phyloP scores from a whole-genome alignment of 1,140 invertebrate genomes.

The Bombus huntii region DNA sequence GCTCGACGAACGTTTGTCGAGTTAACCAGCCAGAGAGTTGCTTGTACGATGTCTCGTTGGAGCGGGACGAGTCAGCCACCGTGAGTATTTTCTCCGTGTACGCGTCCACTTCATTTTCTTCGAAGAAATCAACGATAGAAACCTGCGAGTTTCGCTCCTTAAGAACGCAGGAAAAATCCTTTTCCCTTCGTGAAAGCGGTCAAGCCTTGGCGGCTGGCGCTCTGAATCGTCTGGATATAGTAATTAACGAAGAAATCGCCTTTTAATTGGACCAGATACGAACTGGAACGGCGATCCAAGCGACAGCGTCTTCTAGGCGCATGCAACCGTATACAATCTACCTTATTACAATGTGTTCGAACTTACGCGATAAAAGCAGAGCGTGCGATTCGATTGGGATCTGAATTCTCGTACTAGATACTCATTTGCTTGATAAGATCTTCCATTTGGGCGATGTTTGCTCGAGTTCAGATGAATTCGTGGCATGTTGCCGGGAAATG shows the following conservation, averaged over 20 bases:
- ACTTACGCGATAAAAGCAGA: constrained; percentile 11
- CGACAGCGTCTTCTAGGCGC: constrained; percentile 1
- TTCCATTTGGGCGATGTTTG: constrained; percentile 13
- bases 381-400: constrained; percentile 15
- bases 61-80: background rate
- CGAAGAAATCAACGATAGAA: constrained; percentile 12
- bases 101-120: background rate
- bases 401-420: background rate
- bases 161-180: constrained; percentile 23
- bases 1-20: constrained; percentile 20
- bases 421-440: constrained; percentile 42
- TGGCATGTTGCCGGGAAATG: constrained; percentile 17
- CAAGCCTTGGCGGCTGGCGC: constrained; percentile 10
- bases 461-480: constrained; percentile 23
- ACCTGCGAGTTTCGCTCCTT: constrained; percentile 41
- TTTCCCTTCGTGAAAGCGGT: constrained; percentile 32
- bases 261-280: constrained; percentile 27
- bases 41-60: background rate
- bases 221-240: background rate
- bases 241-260: constrained; percentile 20
- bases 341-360: background rate
- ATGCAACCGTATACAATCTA: constrained; percentile 8
- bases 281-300: constrained; percentile 10
- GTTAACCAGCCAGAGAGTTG: background rate
- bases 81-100: background rate